Evolutionary conservation across 2,113 vertebrate species (phyloP), one percentile per base, ranked within the genome.

Genomic region (Thermophis baileyi): DNA sequence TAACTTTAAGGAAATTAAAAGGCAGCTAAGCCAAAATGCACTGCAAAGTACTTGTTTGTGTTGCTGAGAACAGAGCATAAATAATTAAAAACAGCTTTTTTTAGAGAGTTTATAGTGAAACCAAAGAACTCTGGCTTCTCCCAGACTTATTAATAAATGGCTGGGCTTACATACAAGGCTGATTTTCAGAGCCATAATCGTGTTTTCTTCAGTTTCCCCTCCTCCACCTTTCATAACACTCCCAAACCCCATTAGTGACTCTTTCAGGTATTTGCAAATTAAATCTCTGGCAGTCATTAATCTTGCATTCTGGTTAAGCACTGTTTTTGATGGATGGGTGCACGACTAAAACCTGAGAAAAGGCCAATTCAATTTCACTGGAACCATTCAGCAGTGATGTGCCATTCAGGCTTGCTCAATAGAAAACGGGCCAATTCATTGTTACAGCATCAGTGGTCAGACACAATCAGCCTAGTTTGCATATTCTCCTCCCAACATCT

Each of bases 91-190:
- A 2, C 30, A 44, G 22, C 94, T 27, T 81, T 92, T 91, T 89
- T 85, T 89, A 4, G 92, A 60, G 92, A n/a, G 0, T 95, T 94
- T 93, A 90, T 94, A 92, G 91, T 93, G 92, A 93, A 93, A 90
- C 94, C 94, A 94, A 91, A 96, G 90, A 8, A 35, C 1, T 25
- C 12, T 4, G 2, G 55, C 50, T 94, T 93, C 94, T 93, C 88
- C 85, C 54, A 40, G 88, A 25, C 88, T 90, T 74, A 35, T 47
- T 53, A 47, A 88, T 2, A 2, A 90, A 57, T 4, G 1, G 44
- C 25, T 0, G 0, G 54, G 54, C 89, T 91, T 69, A 46, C 30
- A 2, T 35, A 0, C 86, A 91, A 92, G 91, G 91, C 95, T 91
- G 60, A 90, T 94, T 92, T 89, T 91, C 55, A 92, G 92, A 7